phyloP scores from a whole-genome alignment of 1,140 invertebrate species.

The Bombus pascuorum region DNA sequence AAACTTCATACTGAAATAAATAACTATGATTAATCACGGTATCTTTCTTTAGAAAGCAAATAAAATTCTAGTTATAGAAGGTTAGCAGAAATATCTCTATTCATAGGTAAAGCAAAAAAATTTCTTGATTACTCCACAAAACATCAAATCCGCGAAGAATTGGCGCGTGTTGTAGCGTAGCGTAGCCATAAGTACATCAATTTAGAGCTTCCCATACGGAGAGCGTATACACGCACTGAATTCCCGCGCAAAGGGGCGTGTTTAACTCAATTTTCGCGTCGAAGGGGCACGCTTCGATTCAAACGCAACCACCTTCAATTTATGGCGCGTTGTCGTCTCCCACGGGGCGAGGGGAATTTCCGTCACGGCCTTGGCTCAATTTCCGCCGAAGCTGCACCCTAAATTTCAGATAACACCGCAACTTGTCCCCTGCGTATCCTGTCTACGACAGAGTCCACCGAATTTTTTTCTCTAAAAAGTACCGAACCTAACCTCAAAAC shows the following conservation, averaged over 20 bases:
- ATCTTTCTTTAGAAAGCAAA: not conserved
- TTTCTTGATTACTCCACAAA: not conserved
- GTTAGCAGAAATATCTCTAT: not conserved
- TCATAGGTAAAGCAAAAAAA: not conserved
- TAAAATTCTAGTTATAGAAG: not conserved
- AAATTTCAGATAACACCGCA: conserved; percentile 67
- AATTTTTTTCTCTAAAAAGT: not conserved
- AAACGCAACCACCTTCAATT: conserved; percentile 63
- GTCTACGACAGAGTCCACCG: conserved; percentile 13
- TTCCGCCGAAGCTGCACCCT: conserved; percentile 59
- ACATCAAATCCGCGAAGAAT: not conserved
- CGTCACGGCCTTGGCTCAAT: conserved; percentile 62
- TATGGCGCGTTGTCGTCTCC: conserved; percentile 49
- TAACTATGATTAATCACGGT: not conserved
- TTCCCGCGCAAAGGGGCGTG: conserved; percentile 24
- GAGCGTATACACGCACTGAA: not conserved
- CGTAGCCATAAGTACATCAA: conserved; percentile 23
- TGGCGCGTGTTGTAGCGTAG: not conserved
- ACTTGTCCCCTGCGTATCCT: conserved; percentile 64
- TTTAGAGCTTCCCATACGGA: conserved; percentile 10
- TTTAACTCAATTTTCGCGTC: conserved; percentile 52
- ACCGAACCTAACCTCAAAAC: not conserved
- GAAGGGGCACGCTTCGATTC: conserved; percentile 59
- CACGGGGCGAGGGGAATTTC: conserved; percentile 45
- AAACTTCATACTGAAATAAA: not conserved